Evolutionary conservation across 2,888 invertebrate species (phyloP).

Genomic region (Acleris emargana): DNA sequence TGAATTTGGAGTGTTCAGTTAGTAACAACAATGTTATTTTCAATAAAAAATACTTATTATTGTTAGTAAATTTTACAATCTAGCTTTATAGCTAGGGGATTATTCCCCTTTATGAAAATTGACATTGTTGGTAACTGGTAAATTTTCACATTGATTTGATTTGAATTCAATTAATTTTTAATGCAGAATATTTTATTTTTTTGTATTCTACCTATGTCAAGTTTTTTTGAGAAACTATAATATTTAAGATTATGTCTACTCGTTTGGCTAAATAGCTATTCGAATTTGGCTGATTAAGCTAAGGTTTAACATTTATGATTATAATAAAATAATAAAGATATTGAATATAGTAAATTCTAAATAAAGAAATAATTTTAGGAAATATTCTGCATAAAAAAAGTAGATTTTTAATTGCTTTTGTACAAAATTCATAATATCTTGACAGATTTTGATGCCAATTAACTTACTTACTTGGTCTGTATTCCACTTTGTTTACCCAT

Average conservation of each 20-base stretch:
- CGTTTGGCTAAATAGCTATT: too few species aligned
- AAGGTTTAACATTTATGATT: not conserved
- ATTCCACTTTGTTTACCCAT: too few species aligned
- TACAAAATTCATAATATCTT: slow-evolving; percentile 22
- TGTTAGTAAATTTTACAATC: too few species aligned
- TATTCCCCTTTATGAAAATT: not conserved
- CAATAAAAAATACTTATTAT: too few species aligned
- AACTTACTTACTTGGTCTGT: too few species aligned
- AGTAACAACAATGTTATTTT: slow-evolving; percentile 26
- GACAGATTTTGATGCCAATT: not conserved
- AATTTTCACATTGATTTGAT: slow-evolving; percentile 13
- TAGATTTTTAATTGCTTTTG: not conserved
- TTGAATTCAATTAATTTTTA: slow-evolving; percentile 20
- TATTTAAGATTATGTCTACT: too few species aligned
- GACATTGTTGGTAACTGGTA: slow-evolving; percentile 21
- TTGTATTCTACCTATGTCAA: not conserved
- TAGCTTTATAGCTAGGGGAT: too few species aligned
- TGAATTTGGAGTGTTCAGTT: slow-evolving; percentile 28
- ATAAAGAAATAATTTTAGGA: not conserved
- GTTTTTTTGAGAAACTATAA: too few species aligned
- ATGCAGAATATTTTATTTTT: slow-evolving; percentile 20
- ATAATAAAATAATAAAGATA: not conserved
- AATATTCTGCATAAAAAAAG: slow-evolving; percentile 28
- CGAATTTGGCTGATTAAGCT: too few species aligned
- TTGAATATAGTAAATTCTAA: not conserved